These are phyloP conservation scores for Eubasilissa splendida DNA, from an alignment of 2,888 invertebrate genomes.

Conservation along the genomic window DNA sequence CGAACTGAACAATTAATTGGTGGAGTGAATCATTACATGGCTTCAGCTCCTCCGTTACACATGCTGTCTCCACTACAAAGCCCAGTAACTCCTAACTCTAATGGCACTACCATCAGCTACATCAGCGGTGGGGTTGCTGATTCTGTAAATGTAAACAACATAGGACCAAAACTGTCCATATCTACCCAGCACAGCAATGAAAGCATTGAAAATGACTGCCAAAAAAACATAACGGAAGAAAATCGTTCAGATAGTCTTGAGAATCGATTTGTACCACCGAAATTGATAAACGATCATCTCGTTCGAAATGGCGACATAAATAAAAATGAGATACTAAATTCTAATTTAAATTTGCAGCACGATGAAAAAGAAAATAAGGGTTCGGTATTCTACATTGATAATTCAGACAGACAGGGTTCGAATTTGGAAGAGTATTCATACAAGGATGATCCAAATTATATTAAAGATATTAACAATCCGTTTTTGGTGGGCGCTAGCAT, in stretches of 20 bases:
- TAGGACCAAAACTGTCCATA: slow-evolving; percentile 53
- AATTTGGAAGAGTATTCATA: slow-evolving; percentile 45
- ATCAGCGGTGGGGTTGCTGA: slow-evolving; percentile 52
- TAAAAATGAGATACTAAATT: too few relatives aligned
- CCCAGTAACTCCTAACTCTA: slow-evolving; percentile 64
- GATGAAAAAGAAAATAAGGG: slow-evolving; percentile 23
- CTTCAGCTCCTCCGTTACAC: slow-evolving; percentile 67
- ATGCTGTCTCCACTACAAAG: slow-evolving; percentile 60
- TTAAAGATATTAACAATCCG: slow-evolving; percentile 59
- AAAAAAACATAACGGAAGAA: slow-evolving; percentile 42
- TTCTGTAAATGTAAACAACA: slow-evolving; percentile 47
- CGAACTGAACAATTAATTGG: slow-evolving; percentile 77
- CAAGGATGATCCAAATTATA: slow-evolving; percentile 57
- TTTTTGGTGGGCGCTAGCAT: slow-evolving; percentile 56
- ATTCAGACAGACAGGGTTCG: not conserved
- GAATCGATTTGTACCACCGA: slow-evolving; percentile 54
- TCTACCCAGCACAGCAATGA: slow-evolving; percentile 56
- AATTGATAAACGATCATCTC: slow-evolving; percentile 25
- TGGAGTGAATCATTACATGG: slow-evolving; percentile 71
- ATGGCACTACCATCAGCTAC: slow-evolving; percentile 56
- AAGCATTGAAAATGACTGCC: slow-evolving; percentile 44
- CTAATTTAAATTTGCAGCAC: too few relatives aligned
- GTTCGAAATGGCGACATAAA: slow-evolving; percentile 53
- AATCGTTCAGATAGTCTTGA: slow-evolving; percentile 55
- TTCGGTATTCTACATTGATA: slow-evolving; percentile 43